Conservation (phyloP, 2,888 invertebrate genomes). For the Drosophila recens region DNA sequence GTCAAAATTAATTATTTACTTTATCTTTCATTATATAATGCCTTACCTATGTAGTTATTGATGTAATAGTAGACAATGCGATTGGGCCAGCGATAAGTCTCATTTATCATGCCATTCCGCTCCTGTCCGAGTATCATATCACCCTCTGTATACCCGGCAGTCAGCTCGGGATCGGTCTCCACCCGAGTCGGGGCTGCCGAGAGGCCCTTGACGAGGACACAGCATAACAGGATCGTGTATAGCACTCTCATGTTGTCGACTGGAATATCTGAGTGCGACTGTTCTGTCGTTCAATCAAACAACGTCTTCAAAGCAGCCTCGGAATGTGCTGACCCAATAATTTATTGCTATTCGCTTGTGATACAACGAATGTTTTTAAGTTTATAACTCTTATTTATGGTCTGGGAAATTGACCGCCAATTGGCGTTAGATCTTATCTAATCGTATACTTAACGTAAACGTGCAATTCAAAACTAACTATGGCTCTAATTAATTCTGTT, state of each 20-base stretch:
- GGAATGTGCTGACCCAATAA: slow-evolving; percentile 1
- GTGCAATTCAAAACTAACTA: neutral
- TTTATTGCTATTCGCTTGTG: slow-evolving; percentile 26
- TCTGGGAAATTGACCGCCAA: slow-evolving; percentile 6
- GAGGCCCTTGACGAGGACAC: slow-evolving; percentile 7
- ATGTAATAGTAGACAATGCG: slow-evolving; percentile 88
- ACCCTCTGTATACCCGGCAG: slow-evolving; percentile 90
- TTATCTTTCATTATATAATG: no score
- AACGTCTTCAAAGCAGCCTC: neutral
- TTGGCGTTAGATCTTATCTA: slow-evolving; percentile 29
- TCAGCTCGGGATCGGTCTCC: slow-evolving; percentile 89
- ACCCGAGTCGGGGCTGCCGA: slow-evolving; percentile 34
- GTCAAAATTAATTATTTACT: neutral
- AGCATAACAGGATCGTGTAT: neutral
- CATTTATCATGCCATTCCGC: slow-evolving; percentile 87
- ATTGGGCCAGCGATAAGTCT: slow-evolving; percentile 87
- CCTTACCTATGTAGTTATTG: slow-evolving; percentile 52
- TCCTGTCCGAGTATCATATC: slow-evolving; percentile 88
- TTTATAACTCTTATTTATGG: slow-evolving; percentile 31
- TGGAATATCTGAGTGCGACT: slow-evolving; percentile 24
- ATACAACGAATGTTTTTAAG: slow-evolving; percentile 4
- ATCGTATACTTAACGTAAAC: slow-evolving; percentile 23
- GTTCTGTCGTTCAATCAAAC: neutral
- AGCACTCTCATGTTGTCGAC: slow-evolving; percentile 44
- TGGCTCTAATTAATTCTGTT: neutral